phyloP scores from a whole-genome alignment of 2,888 invertebrate genomes.

The Ophion obscuratus region DNA sequence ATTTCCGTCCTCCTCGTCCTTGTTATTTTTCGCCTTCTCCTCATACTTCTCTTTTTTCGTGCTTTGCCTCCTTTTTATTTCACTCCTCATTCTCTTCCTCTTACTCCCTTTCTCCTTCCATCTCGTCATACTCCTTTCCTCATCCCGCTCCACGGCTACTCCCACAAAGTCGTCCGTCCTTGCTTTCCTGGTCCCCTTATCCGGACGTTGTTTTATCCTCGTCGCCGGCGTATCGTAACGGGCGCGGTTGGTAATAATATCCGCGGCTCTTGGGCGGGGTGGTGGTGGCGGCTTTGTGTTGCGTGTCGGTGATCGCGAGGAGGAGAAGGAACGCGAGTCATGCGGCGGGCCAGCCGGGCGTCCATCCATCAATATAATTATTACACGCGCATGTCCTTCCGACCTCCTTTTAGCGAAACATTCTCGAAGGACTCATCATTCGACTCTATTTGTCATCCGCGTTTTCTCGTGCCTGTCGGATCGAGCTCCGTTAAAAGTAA shows the following conservation, averaged over 20 bases:
- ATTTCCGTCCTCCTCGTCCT: background rate
- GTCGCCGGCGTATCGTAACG: slow-evolving; percentile 39
- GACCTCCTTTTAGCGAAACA: slow-evolving; percentile 55
- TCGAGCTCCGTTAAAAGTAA: slow-evolving; percentile 40
- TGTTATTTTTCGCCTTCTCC: background rate
- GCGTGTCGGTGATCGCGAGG: slow-evolving; percentile 26
- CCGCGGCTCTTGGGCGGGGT: slow-evolving; percentile 35
- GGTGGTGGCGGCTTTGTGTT: background rate
- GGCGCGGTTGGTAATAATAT: slow-evolving; percentile 60
- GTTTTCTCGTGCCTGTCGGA: slow-evolving; percentile 25
- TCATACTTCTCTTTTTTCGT: background rate
- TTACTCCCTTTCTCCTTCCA: background rate
- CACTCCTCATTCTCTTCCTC: background rate
- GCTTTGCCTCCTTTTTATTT: background rate
- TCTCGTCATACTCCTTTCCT: background rate
- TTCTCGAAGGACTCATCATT: slow-evolving; percentile 47
- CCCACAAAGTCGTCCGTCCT: background rate
- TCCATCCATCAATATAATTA: slow-evolving; percentile 34
- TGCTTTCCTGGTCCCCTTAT: background rate
- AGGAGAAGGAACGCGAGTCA: slow-evolving; percentile 17
- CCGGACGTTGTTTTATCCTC: slow-evolving; percentile 14
- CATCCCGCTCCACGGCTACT: background rate
- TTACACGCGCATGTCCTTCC: slow-evolving; percentile 25
- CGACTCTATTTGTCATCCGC: slow-evolving; percentile 31
- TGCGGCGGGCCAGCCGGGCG: background rate